phyloP scores from a whole-genome alignment of 2,797 vertebrate genomes.

The Champsocephalus esox region DNA sequence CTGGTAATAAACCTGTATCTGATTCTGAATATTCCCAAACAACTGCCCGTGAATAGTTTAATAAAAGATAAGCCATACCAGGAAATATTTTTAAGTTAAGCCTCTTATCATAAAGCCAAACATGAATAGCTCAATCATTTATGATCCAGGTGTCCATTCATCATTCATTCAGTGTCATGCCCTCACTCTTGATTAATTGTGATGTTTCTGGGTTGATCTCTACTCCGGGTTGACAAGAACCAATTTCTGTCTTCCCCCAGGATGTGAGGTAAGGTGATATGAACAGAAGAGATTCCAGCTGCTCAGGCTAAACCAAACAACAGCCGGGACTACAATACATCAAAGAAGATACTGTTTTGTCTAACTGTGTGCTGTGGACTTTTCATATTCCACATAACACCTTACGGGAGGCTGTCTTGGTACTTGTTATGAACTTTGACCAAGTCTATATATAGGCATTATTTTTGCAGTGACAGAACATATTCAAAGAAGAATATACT shows the following conservation, averaged over 20 bases:
- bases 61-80: not conserved
- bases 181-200: slow-evolving; percentile 78
- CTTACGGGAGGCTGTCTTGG: slow-evolving; percentile 12
- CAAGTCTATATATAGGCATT: not conserved
- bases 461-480: not conserved
- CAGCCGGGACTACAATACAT: slow-evolving; percentile 51
- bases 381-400: slow-evolving; percentile 1
- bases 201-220: slow-evolving; percentile 56
- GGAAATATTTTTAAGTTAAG: slow-evolving; percentile 14
- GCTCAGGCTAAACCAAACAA: slow-evolving; percentile 54
- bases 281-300: slow-evolving; percentile 44
- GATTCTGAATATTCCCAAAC: not conserved
- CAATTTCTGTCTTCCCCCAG: slow-evolving; percentile 54
- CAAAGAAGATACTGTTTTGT: slow-evolving; percentile 61
- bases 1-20: too few species aligned
- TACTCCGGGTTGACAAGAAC: slow-evolving; percentile 34
- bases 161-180: slow-evolving; percentile 53
- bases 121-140: slow-evolving; percentile 46
- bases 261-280: slow-evolving; percentile 62
- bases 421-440: not conserved
- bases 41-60: not conserved
- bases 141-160: slow-evolving; percentile 50
- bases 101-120: slow-evolving; percentile 24
- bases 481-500: not conserved
- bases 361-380: slow-evolving; percentile 19